Evolutionary conservation across 2,113 vertebrate species (phyloP).

Genomic region (Microcebus griseorufus): DNA sequence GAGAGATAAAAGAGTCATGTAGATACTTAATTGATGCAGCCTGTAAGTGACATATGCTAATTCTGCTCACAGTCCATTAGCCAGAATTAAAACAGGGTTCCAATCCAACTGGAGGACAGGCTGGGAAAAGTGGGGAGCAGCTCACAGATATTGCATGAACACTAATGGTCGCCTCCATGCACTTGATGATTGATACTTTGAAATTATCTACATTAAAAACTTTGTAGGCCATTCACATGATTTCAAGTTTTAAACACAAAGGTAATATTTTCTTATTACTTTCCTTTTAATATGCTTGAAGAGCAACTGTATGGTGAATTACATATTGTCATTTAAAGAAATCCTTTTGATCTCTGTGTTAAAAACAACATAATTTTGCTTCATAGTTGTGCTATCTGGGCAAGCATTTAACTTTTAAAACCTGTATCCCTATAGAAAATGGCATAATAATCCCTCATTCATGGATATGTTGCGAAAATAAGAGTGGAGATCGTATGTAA

Average conservation of each 20-base stretch:
- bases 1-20: neutral
- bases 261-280: neutral
- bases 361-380: neutral
- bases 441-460: neutral
- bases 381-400: neutral
- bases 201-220: constrained; percentile 19
- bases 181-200: neutral
- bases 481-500: neutral
- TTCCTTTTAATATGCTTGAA: constrained; percentile 32
- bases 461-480: neutral
- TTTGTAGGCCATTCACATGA: neutral
- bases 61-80: neutral
- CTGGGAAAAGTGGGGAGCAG: neutral
- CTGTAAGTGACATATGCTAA: neutral
- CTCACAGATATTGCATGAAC: neutral
- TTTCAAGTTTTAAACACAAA: constrained; percentile 44
- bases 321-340: neutral
- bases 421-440: neutral
- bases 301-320: neutral
- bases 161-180: neutral
- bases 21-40: neutral
- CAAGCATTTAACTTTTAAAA: constrained; percentile 5
- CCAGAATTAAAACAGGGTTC: neutral
- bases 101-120: neutral
- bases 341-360: neutral